Base-by-base conservation (phyloP, 2,113 vertebrate genomes). In the Periophthalmus modestus region DNA sequence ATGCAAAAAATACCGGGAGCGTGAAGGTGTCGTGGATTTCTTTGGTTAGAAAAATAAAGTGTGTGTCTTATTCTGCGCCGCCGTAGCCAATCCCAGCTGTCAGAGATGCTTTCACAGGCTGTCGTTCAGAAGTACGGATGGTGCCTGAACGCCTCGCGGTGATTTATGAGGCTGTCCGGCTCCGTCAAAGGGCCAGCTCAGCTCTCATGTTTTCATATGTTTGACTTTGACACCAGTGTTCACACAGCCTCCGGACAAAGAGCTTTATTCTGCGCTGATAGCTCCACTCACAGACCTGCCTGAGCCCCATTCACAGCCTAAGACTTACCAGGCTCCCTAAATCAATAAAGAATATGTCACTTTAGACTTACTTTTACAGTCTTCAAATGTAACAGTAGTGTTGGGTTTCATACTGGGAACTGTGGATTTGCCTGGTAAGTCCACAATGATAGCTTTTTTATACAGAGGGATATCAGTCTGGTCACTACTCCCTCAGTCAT, bases 151-250 rank as follows among this genome's bases (percentile, higher is more conserved):
- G 71, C 52, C 59, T 50, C n/a, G 28, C 11, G 1, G 79, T 91
- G 91, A 92, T 91, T 91, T 87, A 91, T 88, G 83, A 86, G 82
- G 71, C 73, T 82, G 78, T 79, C 81, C 62, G 5, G 2, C 68
- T 63, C 72, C 15, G 69, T 83, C 83, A 87, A 79, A 82, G 81
- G 75, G 65, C 62, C 72, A 54, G 24, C 79, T 82, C 28, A 80
- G 46, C 72, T 71, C 79, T 28, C 18, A 52, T 89, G 84, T 90
- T 91, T 91, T 85, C 77, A 79, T 79, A 75, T 84, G 82, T 81
- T 85, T 86, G 77, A 77, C 83, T 87, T 76, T 77, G 72, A 85
- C 87, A 81, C 74, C 54, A 69, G 68, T 83, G 80, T 87, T 89
- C 87, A 89, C 89, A 86, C 78, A 75, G 72, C 83, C 70, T 9